phyloP scores from a whole-genome alignment of 2,113 vertebrate species.

The Sinocyclocheilus anshuiensis region DNA sequence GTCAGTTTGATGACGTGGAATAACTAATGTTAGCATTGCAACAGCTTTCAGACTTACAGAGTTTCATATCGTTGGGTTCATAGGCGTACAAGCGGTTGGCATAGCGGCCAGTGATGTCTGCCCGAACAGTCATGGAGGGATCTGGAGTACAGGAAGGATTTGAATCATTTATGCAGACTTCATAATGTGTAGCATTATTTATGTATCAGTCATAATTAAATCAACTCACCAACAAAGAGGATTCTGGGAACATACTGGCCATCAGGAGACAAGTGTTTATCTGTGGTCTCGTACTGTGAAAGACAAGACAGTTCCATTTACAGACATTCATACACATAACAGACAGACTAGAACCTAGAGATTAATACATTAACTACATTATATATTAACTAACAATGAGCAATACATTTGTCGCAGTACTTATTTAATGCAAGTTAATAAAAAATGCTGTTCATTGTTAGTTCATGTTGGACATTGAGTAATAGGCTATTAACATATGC shows the following conservation, averaged over 20 bases:
- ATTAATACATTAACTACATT: not conserved
- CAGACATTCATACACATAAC: not conserved
- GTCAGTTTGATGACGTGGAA: not conserved
- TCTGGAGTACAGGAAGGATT: conserved; percentile 71
- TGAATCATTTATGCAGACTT: not conserved
- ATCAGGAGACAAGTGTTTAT: conserved; percentile 92
- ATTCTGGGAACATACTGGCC: conserved; percentile 94
- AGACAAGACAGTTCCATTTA: not conserved
- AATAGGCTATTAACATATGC: not conserved
- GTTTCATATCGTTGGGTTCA: conserved; percentile 79
- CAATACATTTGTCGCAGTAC: not conserved
- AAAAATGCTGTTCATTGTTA: not conserved
- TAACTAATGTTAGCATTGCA: not conserved
- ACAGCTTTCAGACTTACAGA: conserved; percentile 79
- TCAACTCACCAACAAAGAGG: conserved; percentile 91
- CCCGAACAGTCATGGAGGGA: conserved; percentile 93
- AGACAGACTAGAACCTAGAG: not conserved
- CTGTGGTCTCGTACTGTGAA: conserved; percentile 91
- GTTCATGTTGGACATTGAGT: not conserved
- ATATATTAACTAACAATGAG: not conserved
- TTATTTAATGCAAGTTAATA: not conserved
- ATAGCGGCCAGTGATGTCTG: conserved; percentile 90
- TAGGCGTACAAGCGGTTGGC: conserved; percentile 93
- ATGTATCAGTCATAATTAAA: not conserved
- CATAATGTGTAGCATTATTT: not conserved